A percentile compares a stretch with the other conserved stretches of the same genome.
Conservation (phyloP, 2,888 invertebrate species). For the Cremastobaeus sp. region DNA sequence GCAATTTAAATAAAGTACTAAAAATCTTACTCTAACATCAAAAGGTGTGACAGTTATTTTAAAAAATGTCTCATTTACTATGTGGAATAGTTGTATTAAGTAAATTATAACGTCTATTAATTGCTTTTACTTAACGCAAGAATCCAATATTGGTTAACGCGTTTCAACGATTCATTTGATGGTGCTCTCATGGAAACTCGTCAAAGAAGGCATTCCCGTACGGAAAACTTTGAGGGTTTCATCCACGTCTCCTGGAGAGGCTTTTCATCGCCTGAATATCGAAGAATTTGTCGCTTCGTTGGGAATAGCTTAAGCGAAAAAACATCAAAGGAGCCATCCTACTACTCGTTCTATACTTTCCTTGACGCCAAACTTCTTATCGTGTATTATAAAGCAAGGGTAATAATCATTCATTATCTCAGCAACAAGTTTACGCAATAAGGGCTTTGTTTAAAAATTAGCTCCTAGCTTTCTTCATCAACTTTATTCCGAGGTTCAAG, state of each 20-base stretch:
- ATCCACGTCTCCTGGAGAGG: constrained; percentile 64
- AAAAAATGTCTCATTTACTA: too few relatives aligned
- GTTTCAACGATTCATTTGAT: constrained; percentile 9
- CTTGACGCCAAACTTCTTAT: constrained; percentile 34
- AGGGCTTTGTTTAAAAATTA: constrained; percentile 78
- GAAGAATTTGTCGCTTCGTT: constrained; percentile 77
- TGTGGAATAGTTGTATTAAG: too few relatives aligned
- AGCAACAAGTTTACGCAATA: constrained; percentile 69
- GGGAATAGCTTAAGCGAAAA: constrained; percentile 71
- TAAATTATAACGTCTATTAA: constrained; percentile 21
- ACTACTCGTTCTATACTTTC: constrained; percentile 56
- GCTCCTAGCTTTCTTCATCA: constrained; percentile 62
- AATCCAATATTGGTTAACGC: constrained; percentile 5
- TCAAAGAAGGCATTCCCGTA: constrained; percentile 49
- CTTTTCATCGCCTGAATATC: constrained; percentile 77
- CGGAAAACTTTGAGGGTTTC: constrained; percentile 60
- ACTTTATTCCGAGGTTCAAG: constrained; percentile 30
- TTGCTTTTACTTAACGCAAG: constrained; percentile 4
- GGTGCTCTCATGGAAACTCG: constrained; percentile 9
- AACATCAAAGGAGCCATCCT: constrained; percentile 74
- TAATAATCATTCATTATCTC: constrained; percentile 78
- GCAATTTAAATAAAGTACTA: too few relatives aligned
- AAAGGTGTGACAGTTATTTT: too few relatives aligned
- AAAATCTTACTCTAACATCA: too few relatives aligned
- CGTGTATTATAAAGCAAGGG: constrained; percentile 45